Percentiles rank a stretch among this genome's conserved stretches.
These are phyloP conservation scores for Lithobates sylvaticus DNA, from an alignment of 2,797 vertebrate species.

Conservation along the genomic window DNA sequence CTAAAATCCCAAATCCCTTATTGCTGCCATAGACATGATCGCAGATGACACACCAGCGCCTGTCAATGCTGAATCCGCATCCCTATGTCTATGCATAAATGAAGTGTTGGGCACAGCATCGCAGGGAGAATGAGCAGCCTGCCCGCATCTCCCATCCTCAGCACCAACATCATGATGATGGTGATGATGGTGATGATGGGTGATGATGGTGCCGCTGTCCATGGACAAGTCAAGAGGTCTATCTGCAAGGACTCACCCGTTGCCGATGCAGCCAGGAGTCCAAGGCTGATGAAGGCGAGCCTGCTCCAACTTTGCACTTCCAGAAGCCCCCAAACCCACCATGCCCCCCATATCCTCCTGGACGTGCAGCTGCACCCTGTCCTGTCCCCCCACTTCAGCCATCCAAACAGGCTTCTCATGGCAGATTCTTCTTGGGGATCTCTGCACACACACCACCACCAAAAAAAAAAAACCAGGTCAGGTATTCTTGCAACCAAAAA, in stretches of 20 bases:
- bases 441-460: constrained; percentile 11
- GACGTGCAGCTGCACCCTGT: constrained; percentile 84
- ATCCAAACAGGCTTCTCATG: constrained; percentile 78
- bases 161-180: not conserved
- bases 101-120: constrained; percentile 34
- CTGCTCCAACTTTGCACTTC: constrained; percentile 88
- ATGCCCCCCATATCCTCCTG: constrained; percentile 79
- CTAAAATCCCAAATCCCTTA: not conserved
- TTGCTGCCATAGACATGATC: constrained; percentile 23
- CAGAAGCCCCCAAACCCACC: constrained; percentile 84
- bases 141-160: constrained; percentile 43
- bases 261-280: constrained; percentile 85
- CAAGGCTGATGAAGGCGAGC: constrained; percentile 82
- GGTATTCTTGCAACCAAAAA: constrained; percentile 80
- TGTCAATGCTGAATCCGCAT: not conserved
- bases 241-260: constrained; percentile 84
- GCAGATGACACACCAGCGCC: not conserved
- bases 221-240: not conserved
- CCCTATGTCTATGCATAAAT: not conserved
- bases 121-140: constrained; percentile 57
- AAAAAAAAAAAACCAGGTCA: constrained; percentile 69
- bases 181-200: not conserved
- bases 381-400: constrained; percentile 69
- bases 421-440: constrained; percentile 69
- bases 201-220: not conserved